These are phyloP conservation scores for Sorex araneus DNA, from an alignment of 2,113 vertebrate species.

Conservation along the genomic window DNA sequence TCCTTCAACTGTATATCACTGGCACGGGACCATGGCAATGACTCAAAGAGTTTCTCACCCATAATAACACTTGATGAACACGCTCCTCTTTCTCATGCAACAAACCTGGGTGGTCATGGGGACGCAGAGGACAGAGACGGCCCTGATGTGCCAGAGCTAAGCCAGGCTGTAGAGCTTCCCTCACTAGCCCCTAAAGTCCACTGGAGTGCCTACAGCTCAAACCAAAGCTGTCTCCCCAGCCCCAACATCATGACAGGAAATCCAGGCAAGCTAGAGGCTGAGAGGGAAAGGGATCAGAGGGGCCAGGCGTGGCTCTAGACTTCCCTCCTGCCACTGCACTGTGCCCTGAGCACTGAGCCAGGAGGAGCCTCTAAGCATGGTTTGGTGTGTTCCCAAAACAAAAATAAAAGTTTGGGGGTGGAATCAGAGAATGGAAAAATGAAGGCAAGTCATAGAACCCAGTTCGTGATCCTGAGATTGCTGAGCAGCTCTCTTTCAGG, in stretches of 20 bases:
- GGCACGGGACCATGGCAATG: not conserved
- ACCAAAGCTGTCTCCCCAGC: no score
- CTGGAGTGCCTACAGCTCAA: no score
- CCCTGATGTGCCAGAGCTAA: not conserved
- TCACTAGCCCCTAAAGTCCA: no score
- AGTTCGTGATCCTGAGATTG: not conserved
- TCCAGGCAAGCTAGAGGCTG: not conserved
- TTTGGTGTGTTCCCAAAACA: no score
- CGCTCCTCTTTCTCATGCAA: conserved; percentile 21
- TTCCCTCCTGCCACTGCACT: no score
- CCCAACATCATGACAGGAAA: no score
- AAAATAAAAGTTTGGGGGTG: no score
- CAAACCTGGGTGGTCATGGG: not conserved
- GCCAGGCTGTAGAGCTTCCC: not conserved
- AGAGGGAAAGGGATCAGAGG: not conserved
- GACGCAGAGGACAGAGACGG: not conserved
- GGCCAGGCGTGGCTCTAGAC: not conserved
- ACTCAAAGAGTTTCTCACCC: not conserved
- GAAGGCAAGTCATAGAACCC: not conserved
- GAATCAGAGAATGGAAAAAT: not conserved
- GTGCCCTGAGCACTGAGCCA: no score
- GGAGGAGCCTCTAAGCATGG: no score
- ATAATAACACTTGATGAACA: not conserved
- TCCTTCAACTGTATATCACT: not conserved
- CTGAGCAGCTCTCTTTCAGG: not conserved